A percentile compares a stretch with the other conserved stretches of the same genome.
Evolutionary conservation across 1,140 invertebrate species (phyloP).

Genomic region (Reticulitermes speratus): DNA sequence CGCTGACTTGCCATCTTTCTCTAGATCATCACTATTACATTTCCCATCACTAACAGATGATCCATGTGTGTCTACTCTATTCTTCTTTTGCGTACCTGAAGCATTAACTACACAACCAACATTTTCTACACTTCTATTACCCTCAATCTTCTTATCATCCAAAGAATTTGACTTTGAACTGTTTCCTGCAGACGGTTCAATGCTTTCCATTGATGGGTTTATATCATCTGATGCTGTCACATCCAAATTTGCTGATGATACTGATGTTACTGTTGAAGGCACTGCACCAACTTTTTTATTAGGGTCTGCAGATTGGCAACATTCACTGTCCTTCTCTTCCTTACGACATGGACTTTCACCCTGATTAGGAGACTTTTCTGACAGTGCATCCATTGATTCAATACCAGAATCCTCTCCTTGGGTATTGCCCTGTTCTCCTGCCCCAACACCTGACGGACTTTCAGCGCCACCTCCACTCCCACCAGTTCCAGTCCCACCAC

Average conservation of each 20-base stretch:
- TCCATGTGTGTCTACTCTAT: not conserved
- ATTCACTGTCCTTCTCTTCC: conserved; percentile 41
- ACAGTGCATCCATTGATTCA: conserved; percentile 89
- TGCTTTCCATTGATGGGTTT: not conserved
- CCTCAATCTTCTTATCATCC: not conserved
- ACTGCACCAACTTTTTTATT: conserved; percentile 29
- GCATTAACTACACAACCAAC: not conserved
- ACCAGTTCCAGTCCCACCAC: conserved; percentile 37
- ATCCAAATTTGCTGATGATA: not conserved
- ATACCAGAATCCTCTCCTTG: conserved; percentile 86
- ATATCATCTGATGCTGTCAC: not conserved
- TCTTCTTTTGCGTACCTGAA: not conserved
- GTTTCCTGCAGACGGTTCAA: not conserved
- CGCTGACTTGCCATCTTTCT: not conserved
- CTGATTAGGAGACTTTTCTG: conserved; percentile 89
- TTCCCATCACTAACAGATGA: not conserved
- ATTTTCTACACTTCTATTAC: not conserved
- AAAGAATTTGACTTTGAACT: not conserved
- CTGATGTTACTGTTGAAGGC: conserved; percentile 25
- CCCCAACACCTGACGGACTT: conserved; percentile 40
- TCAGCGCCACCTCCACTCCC: conserved; percentile 37
- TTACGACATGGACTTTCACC: conserved; percentile 57
- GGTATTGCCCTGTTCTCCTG: conserved; percentile 44
- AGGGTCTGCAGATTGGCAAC: conserved; percentile 14
- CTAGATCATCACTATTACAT: not conserved